Conservation (phyloP, 2,888 invertebrate genomes). For the Lucinisca nassula region DNA sequence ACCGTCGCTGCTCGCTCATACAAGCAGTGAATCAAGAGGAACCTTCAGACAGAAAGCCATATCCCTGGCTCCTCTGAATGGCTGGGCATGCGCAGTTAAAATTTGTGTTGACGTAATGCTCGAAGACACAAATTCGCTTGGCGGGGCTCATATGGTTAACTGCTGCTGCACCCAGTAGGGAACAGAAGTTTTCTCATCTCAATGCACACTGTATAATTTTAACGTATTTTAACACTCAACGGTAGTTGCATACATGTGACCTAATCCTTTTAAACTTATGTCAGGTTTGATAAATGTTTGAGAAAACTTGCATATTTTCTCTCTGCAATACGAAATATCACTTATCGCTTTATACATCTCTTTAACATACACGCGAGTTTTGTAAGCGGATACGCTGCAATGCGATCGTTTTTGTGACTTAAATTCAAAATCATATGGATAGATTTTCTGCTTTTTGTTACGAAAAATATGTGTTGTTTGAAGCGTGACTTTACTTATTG, state of each 20-base stretch:
- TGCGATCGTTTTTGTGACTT: slow-evolving; percentile 8
- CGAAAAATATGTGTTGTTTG: slow-evolving; percentile 10
- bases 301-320: slow-evolving; percentile 49
- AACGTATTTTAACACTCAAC: not conserved
- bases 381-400: slow-evolving; percentile 43
- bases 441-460: slow-evolving; percentile 32
- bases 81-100: too few species aligned
- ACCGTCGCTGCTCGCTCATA: too few species aligned
- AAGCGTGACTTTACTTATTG: slow-evolving; percentile 32
- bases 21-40: too few species aligned
- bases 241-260: slow-evolving; percentile 11
- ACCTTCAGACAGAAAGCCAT: too few species aligned
- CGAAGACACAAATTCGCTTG: too few species aligned
- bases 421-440: not conserved
- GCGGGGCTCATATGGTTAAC: too few species aligned
- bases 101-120: too few species aligned
- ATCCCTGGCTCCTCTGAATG: too few species aligned
- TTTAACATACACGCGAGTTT: slow-evolving; percentile 40
- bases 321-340: slow-evolving; percentile 37
- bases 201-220: too few species aligned
- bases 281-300: slow-evolving; percentile 52
- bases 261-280: slow-evolving; percentile 34
- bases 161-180: too few species aligned
- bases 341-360: slow-evolving; percentile 50
- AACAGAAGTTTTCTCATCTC: too few species aligned